Conservation (phyloP, 2,888 invertebrate genomes). For the Drosophila setosimentum region DNA sequence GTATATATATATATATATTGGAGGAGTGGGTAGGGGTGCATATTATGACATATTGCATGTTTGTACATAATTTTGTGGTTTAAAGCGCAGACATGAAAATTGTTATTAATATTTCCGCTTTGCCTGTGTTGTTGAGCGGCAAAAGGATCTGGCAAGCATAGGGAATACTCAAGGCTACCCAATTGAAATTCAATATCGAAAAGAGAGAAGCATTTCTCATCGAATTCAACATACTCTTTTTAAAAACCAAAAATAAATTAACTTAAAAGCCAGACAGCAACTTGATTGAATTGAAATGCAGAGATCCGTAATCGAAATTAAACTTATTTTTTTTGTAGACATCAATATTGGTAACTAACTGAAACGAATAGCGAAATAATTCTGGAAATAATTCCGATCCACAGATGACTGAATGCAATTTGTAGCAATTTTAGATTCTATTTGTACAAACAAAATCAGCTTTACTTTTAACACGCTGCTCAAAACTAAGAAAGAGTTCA, state of each 20-base stretch:
- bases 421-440: no score
- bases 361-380: no score
- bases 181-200: slow-evolving; percentile 59
- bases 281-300: no score
- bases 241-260: not conserved
- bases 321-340: no score
- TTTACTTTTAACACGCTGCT: no score
- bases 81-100: slow-evolving; percentile 49
- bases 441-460: no score
- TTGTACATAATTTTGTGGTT: slow-evolving; percentile 75
- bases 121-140: slow-evolving; percentile 4
- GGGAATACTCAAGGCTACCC: slow-evolving; percentile 14
- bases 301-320: no score
- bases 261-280: no score
- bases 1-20: not conserved
- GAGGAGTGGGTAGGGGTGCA: slow-evolving; percentile 3
- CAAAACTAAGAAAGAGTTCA: no score
- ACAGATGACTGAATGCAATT: no score
- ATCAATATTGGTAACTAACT: no score
- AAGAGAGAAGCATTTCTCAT: accelerated
- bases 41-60: slow-evolving; percentile 79
- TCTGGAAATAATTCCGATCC: no score
- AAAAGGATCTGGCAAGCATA: slow-evolving; percentile 28
- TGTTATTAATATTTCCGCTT: slow-evolving; percentile 59
- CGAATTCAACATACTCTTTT: not conserved